phyloP scores from a whole-genome alignment of 2,797 vertebrate species.

The Channa striata region DNA sequence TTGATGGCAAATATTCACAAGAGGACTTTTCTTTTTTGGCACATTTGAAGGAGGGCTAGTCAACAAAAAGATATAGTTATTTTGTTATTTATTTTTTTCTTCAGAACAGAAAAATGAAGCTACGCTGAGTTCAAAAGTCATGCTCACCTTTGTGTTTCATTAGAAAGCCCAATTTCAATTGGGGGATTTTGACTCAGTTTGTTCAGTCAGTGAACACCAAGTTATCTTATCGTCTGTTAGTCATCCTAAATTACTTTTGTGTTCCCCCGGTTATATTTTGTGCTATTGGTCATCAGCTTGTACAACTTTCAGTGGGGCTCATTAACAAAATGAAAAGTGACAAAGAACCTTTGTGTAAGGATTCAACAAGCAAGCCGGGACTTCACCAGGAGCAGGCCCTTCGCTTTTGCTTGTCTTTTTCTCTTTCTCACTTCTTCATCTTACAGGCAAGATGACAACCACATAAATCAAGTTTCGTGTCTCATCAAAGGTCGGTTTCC shows the following conservation, averaged over 20 bases:
- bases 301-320: not conserved
- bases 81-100: not conserved
- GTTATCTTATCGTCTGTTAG: no score
- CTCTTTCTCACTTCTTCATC: not conserved
- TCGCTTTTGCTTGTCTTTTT: not conserved
- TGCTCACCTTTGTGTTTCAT: not conserved
- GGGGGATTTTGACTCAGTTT: no score
- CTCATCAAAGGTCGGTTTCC: constrained; percentile 32
- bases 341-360: not conserved
- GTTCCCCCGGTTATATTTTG: no score
- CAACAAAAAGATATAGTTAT: not conserved
- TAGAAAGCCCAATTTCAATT: not conserved
- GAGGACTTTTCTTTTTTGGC: not conserved
- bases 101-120: not conserved
- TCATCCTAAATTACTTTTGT: no score
- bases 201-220: no score
- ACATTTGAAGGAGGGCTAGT: not conserved
- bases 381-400: no score
- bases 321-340: not conserved
- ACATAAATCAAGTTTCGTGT: constrained; percentile 19
- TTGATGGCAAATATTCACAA: not conserved
- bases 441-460: constrained; percentile 5
- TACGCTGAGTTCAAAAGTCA: no score
- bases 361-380: not conserved
- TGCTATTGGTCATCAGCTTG: no score